Conservation (phyloP, 2,113 vertebrate species). For the Pholis gunnellus region DNA sequence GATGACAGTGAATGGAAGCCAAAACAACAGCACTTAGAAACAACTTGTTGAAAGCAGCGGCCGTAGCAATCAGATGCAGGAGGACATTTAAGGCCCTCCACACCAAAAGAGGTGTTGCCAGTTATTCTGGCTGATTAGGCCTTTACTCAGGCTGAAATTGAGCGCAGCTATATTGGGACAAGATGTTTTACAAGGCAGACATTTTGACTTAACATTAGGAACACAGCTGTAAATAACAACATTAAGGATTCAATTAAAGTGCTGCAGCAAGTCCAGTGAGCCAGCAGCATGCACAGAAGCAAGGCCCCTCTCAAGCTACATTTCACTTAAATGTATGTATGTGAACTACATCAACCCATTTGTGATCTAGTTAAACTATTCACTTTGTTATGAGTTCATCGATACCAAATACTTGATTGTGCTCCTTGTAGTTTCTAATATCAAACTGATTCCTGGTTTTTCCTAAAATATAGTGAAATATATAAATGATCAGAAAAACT, state of each 20-base stretch:
- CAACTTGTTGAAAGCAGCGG: slow-evolving; percentile 12
- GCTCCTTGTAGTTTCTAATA: neutral
- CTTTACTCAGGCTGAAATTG: slow-evolving; percentile 24
- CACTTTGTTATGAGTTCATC: neutral
- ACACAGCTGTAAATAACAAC: slow-evolving; percentile 10
- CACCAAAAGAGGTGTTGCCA: slow-evolving; percentile 32
- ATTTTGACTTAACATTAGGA: slow-evolving; percentile 6
- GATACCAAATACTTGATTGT: neutral
- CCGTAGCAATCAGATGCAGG: slow-evolving; percentile 9
- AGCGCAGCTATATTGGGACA: slow-evolving; percentile 16
- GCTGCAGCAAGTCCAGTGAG: neutral
- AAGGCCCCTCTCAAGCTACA: neutral
- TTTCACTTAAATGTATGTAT: neutral
- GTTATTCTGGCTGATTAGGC: slow-evolving; percentile 51
- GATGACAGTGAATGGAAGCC: neutral
- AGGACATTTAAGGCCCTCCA: neutral
- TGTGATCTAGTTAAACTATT: neutral
- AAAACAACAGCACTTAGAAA: neutral
- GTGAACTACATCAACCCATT: no score
- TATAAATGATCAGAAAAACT: neutral
- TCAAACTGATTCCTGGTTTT: neutral
- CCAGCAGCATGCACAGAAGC: neutral
- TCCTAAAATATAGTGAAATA: neutral
- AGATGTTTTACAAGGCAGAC: slow-evolving; percentile 21
- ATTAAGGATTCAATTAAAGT: neutral